Evolutionary conservation across 2,113 vertebrate species (phyloP).

Genomic region (Progne subis): DNA sequence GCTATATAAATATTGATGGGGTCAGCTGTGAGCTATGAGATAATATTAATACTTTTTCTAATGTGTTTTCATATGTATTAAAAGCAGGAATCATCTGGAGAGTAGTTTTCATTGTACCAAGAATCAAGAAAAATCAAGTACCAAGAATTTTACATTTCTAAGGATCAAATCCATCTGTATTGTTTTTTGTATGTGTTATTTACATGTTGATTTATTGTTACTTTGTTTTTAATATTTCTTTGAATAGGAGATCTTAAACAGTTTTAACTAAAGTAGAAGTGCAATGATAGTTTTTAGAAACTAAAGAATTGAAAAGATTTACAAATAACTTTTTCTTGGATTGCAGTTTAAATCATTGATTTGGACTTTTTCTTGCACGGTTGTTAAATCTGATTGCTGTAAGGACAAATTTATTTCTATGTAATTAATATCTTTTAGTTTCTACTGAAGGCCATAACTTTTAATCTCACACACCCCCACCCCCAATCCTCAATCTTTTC

Average conservation of each 20-base stretch:
- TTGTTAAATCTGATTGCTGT: background rate
- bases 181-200: background rate
- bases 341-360: background rate
- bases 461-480: background rate
- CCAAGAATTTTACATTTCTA: background rate
- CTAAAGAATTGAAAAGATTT: background rate
- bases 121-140: background rate
- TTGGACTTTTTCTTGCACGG: background rate
- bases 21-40: background rate
- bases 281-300: background rate
- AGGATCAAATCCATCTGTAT: background rate
- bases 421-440: background rate
- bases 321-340: background rate
- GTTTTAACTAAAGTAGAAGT: background rate
- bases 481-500: background rate
- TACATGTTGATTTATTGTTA: background rate
- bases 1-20: background rate
- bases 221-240: slow-evolving; percentile 4
- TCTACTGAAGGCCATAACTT: background rate
- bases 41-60: background rate
- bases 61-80: background rate
- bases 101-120: background rate
- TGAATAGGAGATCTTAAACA: background rate
- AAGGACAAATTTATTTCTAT: background rate
- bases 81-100: slow-evolving; percentile 14